Percentiles rank a stretch among this genome's conserved stretches.
Conservation (phyloP, 2,113 vertebrate genomes). For the Azemiops feae region DNA sequence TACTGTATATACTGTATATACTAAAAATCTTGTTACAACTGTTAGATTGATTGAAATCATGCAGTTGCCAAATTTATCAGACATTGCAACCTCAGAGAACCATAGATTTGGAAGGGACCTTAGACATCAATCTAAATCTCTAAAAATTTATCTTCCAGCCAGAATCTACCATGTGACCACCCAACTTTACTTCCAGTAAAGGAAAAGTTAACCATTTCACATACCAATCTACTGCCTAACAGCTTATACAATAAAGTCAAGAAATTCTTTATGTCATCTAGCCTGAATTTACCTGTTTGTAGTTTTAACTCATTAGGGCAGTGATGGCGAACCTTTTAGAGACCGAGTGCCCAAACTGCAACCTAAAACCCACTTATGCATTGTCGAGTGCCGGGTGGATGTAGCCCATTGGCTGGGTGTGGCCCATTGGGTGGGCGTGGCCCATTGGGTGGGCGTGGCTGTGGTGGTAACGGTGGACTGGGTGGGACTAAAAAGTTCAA, state of each 20-base stretch:
- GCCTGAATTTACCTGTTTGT: neutral
- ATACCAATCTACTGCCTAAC: neutral
- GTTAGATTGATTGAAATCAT: neutral
- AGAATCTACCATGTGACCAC: neutral
- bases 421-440: too few relatives aligned
- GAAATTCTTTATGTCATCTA: neutral
- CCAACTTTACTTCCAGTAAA: neutral
- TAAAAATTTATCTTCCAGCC: neutral
- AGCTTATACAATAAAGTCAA: neutral
- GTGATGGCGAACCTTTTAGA: too few relatives aligned
- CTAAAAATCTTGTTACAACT: neutral
- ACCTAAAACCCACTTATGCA: too few relatives aligned
- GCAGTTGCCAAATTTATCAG: neutral
- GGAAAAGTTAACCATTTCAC: neutral
- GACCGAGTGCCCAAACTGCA: too few relatives aligned
- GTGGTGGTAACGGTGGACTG: too few relatives aligned
- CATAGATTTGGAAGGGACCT: neutral
- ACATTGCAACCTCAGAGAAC: neutral
- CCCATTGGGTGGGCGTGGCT: too few relatives aligned
- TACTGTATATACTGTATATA: too few relatives aligned
- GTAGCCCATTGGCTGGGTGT: too few relatives aligned
- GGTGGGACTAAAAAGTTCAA: too few relatives aligned
- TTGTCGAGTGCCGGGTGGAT: too few relatives aligned
- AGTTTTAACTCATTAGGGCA: neutral
- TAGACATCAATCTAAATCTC: neutral